A percentile compares a stretch with the other conserved stretches of the same genome.
Evolutionary conservation across 2,888 invertebrate species (phyloP).

Genomic region (Machimus atricapillus): DNA sequence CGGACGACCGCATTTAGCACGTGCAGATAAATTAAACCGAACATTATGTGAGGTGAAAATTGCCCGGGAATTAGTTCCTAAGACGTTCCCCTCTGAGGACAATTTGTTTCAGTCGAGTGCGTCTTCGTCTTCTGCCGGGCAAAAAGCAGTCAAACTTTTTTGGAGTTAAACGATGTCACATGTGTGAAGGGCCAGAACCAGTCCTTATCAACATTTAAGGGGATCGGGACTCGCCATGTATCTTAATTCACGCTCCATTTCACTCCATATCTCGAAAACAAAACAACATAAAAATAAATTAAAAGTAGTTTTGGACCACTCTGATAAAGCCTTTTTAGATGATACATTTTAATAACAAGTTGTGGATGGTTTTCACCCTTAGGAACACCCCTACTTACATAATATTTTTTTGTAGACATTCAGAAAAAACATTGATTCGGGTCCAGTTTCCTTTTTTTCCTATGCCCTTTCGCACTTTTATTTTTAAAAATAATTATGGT

Average conservation of each 20-base stretch:
- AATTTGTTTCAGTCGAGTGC: conserved; percentile 35
- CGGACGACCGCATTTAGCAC: conserved; percentile 1
- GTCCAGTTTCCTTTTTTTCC: too few relatives aligned
- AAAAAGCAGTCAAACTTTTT: conserved; percentile 16
- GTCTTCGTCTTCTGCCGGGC: neutral
- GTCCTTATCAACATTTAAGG: neutral
- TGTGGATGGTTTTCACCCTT: neutral
- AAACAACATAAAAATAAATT: neutral
- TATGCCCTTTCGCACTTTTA: too few relatives aligned
- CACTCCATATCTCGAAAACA: neutral
- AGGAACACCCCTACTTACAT: too few relatives aligned
- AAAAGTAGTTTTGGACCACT: neutral
- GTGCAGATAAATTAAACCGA: conserved; percentile 26
- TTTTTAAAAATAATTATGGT: too few relatives aligned
- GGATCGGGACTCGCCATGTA: neutral
- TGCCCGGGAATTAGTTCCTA: conserved; percentile 35
- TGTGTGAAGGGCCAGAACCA: neutral
- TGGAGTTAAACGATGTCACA: neutral
- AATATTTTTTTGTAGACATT: too few relatives aligned
- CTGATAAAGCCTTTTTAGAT: neutral
- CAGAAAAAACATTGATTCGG: too few relatives aligned
- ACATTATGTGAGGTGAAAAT: conserved; percentile 34
- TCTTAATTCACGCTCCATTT: neutral
- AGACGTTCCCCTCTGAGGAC: neutral
- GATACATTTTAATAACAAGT: neutral